Base-by-base conservation (phyloP, 2,797 vertebrate species). In the Coendou prehensilis region DNA sequence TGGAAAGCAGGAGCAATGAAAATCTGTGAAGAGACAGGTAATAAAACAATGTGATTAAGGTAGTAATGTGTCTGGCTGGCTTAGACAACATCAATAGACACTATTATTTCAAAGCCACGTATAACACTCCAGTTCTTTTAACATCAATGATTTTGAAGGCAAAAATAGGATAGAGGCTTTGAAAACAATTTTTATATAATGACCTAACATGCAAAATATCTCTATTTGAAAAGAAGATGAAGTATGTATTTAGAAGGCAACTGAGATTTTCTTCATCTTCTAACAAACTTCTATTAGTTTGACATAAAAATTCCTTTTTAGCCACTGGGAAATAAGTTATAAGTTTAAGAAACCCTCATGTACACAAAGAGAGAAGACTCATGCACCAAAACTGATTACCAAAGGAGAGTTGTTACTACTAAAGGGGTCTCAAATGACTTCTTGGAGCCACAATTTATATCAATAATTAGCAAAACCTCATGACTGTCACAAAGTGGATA, bases 101-200 rank as follows among this genome's bases (percentile, higher is more conserved):
- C 22, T 47, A 83, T 71, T 82, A 85, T 56, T 91, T 93, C 13
- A 79, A 93, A 86, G 47, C 2, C 50, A 89, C 26, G 37, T 1
- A 41, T 2, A 59, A 23, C n/a, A 82, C 91, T 71, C 3, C 69
- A 85, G 10, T 84, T 73, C n/a, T 73, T 96, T 59, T 4, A 28
- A 30, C 37, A 23, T 26, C n/a, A 88, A 28, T n/a, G 47, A 82
- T 47, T 87, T 37, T 84, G 41, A 96, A 94, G 52, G 63, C 13
- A 83, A 79, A 90, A 80, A 41, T 69, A 91, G 20, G 22, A 89
- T 15, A 78, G 13, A 45, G 45, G 9, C 4, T 75, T 87, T 73
- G 95, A 96, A 95, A 83, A 80, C 30, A 83, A 28, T 89, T 76
- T 91, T 33, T 81, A 94, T 52, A 93, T 84, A 81, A 71, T 23